Evolutionary conservation across 2,888 invertebrate species (phyloP).

Genomic region (Stramonita haemastoma): DNA sequence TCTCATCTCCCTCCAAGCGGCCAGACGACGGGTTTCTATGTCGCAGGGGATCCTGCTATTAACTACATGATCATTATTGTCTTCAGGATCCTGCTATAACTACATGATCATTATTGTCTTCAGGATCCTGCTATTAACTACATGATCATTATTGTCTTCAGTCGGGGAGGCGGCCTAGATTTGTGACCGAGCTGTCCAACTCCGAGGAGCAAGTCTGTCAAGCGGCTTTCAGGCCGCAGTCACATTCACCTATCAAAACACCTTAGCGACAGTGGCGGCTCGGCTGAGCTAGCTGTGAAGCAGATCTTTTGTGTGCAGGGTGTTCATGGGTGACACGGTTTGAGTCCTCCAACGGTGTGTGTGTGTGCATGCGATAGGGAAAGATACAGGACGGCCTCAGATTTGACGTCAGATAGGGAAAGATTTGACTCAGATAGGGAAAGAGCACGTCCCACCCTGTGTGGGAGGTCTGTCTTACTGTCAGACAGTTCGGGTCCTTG

Average conservation of each 20-base stretch:
- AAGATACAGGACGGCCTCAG: neutral
- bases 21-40: conserved; percentile 19
- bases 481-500: neutral
- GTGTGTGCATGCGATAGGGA: neutral
- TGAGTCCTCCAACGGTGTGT: neutral
- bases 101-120: conserved; percentile 1
- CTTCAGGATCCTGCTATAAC: neutral
- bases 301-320: neutral
- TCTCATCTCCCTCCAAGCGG: neutral
- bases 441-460: neutral
- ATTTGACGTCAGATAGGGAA: neutral
- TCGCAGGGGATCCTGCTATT: conserved; percentile 23
- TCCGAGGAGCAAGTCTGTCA: neutral
- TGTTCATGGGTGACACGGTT: neutral
- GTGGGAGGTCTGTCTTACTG: neutral
- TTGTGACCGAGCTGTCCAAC: neutral
- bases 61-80: conserved; percentile 9
- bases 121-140: conserved; percentile 19
- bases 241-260: neutral
- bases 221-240: neutral
- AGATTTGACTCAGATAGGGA: neutral
- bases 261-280: neutral
- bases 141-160: conserved; percentile 7
- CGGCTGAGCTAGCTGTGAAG: neutral
- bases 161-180: neutral